Conservation (phyloP, 2,113 vertebrate genomes). For the Monopterus albus region DNA sequence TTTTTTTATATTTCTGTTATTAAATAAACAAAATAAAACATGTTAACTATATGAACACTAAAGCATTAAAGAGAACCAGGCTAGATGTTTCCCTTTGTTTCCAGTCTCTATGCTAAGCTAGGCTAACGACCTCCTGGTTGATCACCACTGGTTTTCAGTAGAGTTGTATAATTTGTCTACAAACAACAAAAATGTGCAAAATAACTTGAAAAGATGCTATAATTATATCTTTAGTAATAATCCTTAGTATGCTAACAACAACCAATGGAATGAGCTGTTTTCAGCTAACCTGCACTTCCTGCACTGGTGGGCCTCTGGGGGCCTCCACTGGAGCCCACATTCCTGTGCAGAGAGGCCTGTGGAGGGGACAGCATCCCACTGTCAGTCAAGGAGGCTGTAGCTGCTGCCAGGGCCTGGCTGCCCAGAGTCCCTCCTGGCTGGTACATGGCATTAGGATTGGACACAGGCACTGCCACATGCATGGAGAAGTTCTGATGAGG, state of each 20-base stretch:
- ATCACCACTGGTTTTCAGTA: neutral
- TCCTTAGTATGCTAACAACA: no score
- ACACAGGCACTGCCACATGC: slow-evolving; percentile 97
- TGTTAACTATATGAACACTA: no score
- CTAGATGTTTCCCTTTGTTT: neutral
- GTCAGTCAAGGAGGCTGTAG: slow-evolving; percentile 89
- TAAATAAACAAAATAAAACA: no score
- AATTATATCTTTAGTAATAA: no score
- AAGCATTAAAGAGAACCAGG: neutral
- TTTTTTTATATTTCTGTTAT: no score
- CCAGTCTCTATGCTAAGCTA: slow-evolving; percentile 6
- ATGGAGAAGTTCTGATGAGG: slow-evolving; percentile 98
- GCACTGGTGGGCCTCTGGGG: slow-evolving; percentile 93
- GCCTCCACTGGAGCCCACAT: slow-evolving; percentile 88
- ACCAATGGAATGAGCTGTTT: neutral
- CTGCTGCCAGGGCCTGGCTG: slow-evolving; percentile 88
- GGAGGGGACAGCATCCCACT: slow-evolving; percentile 93
- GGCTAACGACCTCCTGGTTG: neutral
- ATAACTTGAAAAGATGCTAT: neutral
- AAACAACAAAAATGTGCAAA: neutral
- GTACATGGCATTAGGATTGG: slow-evolving; percentile 94
- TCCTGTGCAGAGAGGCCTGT: slow-evolving; percentile 91
- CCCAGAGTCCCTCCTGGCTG: slow-evolving; percentile 90
- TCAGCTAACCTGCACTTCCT: slow-evolving; percentile 87
- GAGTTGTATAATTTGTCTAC: neutral